Evolutionary conservation across 2,888 invertebrate genomes (phyloP).

Genomic region (Nymphalis c-album): DNA sequence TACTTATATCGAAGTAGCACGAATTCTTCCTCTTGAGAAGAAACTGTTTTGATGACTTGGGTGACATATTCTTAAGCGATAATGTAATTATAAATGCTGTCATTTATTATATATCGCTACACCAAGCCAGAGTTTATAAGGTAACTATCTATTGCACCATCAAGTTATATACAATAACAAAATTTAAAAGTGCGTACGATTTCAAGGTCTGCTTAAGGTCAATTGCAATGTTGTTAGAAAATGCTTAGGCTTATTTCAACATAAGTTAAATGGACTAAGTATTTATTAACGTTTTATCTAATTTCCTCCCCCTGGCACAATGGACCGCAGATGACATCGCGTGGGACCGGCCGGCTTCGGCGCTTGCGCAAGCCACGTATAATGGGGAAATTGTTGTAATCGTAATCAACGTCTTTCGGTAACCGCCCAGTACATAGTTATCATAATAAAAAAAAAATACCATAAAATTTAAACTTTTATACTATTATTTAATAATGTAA

Average conservation of each 20-base stretch:
- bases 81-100: no score
- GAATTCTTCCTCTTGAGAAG: no score
- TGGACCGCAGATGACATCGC: constrained; percentile 47
- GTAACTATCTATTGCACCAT: neutral
- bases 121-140: no score
- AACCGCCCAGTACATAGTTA: constrained; percentile 9
- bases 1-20: no score
- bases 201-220: constrained; percentile 23
- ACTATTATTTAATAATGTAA: neutral
- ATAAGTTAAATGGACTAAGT: constrained; percentile 35
- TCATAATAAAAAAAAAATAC: neutral
- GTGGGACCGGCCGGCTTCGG: constrained; percentile 44
- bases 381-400: constrained; percentile 51
- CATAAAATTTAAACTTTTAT: no score
- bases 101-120: no score
- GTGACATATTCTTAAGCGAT: no score
- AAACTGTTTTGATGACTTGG: no score
- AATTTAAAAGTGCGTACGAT: constrained; percentile 1
- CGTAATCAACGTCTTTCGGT: constrained; percentile 24
- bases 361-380: constrained; percentile 43
- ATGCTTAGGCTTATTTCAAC: constrained; percentile 23
- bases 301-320: constrained; percentile 44
- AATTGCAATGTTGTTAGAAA: constrained; percentile 24
- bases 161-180: neutral
- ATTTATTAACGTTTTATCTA: constrained; percentile 42